A percentile compares a stretch with the other conserved stretches of the same genome.
Evolutionary conservation across 2,888 invertebrate species (phyloP).

Genomic region (Ornithoptera alexandrae): DNA sequence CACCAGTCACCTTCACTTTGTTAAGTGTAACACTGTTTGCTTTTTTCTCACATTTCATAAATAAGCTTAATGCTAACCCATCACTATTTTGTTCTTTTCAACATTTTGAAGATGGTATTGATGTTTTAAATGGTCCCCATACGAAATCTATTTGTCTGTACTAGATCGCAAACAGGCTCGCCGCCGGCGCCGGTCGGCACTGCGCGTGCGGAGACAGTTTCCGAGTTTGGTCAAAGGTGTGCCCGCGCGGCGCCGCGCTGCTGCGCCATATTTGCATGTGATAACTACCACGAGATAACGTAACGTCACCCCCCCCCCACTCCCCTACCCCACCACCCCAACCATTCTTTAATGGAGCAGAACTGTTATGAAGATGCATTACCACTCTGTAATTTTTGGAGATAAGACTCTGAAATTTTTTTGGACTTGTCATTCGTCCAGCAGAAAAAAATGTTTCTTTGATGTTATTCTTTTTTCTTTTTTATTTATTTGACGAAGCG

Average conservation of each 20-base stretch:
- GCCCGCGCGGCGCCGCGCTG: conserved; percentile 42
- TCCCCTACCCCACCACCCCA: too few species aligned
- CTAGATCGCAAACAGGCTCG: neutral
- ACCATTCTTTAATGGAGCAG: neutral
- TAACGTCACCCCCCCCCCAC: neutral
- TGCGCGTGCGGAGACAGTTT: neutral
- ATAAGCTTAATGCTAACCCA: too few species aligned
- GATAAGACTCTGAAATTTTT: neutral
- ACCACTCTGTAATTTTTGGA: neutral
- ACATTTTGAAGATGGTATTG: too few species aligned
- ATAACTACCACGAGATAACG: conserved; percentile 49
- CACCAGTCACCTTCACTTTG: conserved; percentile 6
- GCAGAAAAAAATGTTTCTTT: too few species aligned
- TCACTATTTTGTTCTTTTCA: too few species aligned
- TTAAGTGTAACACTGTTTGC: too few species aligned
- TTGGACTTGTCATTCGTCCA: too few species aligned
- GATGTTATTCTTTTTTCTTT: too few species aligned
- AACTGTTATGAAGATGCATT: neutral
- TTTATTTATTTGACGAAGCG: too few species aligned
- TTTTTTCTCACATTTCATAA: too few species aligned
- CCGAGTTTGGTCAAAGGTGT: conserved; percentile 42
- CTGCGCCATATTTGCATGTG: conserved; percentile 51
- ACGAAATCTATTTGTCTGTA: too few species aligned
- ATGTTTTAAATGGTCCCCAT: too few species aligned
- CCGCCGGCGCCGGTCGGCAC: neutral